These are phyloP conservation scores for Rhipidura dahli DNA, from an alignment of 2,113 vertebrate species.

Conservation along the genomic window DNA sequence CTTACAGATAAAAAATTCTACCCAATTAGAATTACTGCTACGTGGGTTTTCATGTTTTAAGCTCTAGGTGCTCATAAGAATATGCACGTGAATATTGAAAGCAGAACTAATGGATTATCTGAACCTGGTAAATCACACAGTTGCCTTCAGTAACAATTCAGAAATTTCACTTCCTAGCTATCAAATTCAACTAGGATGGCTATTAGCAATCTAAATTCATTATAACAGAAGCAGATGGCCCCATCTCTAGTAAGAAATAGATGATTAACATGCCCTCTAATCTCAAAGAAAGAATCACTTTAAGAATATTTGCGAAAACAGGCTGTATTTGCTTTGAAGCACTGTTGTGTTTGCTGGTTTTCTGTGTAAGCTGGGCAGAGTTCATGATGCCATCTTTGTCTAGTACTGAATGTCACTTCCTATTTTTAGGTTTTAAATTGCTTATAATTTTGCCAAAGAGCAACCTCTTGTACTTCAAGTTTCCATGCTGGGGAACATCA, in stretches of 20 bases:
- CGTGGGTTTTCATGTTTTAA: background rate
- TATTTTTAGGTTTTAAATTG: slow-evolving; percentile 24
- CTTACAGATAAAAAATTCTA: background rate
- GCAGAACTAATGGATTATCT: background rate
- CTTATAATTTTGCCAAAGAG: slow-evolving; percentile 20
- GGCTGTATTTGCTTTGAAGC: background rate
- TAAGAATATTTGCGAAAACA: background rate
- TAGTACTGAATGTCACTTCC: background rate
- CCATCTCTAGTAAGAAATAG: background rate
- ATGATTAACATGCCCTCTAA: background rate
- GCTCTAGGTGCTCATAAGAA: background rate
- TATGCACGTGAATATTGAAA: background rate
- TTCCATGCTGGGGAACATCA: background rate
- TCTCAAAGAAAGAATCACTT: background rate
- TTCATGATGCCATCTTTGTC: background rate
- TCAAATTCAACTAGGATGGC: background rate
- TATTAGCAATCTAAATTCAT: background rate
- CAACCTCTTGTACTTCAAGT: background rate
- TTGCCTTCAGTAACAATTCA: background rate
- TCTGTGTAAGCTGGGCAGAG: background rate
- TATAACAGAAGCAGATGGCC: background rate
- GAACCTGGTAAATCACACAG: background rate
- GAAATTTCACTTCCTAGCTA: background rate
- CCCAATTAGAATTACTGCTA: background rate
- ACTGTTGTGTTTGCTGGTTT: background rate